A percentile compares a stretch with the other conserved stretches of the same genome.
Conservation (phyloP, 2,797 vertebrate genomes). For the Chiloscyllium punctatum region DNA sequence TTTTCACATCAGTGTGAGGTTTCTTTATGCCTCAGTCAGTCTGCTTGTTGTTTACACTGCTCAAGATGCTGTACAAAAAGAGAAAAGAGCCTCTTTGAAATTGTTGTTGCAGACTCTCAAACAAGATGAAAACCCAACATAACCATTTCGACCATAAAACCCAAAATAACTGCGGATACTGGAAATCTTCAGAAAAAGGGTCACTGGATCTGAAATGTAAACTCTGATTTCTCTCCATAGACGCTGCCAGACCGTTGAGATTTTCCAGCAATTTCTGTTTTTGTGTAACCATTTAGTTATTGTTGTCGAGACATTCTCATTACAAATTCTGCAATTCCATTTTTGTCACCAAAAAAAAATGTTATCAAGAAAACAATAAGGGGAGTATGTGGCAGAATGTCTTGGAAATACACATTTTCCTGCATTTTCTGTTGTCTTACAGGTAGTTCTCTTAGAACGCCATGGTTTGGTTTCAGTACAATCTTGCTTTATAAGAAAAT, state of each 20-base stretch:
- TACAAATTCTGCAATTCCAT: neutral
- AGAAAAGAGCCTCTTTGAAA: neutral
- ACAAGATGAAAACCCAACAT: neutral
- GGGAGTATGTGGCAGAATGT: neutral
- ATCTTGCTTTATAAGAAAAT: no score
- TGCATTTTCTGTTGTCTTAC: neutral
- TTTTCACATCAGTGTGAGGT: slow-evolving; percentile 8
- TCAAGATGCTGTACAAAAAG: neutral
- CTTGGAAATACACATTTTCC: neutral
- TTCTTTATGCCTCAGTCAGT: slow-evolving; percentile 21
- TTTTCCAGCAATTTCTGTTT: no score
- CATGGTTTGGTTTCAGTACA: no score
- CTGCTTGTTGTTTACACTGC: neutral
- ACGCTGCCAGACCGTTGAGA: no score
- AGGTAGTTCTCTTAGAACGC: no score
- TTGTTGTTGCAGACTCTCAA: neutral
- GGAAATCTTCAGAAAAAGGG: no score
- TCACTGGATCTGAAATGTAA: no score
- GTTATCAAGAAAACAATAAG: neutral
- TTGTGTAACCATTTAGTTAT: neutral
- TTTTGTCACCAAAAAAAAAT: neutral
- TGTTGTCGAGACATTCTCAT: neutral
- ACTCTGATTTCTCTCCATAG: no score
- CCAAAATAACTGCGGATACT: no score
- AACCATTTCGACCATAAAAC: neutral